Evolutionary conservation across 2,113 vertebrate species (phyloP).

Genomic region (Scomber scombrus): DNA sequence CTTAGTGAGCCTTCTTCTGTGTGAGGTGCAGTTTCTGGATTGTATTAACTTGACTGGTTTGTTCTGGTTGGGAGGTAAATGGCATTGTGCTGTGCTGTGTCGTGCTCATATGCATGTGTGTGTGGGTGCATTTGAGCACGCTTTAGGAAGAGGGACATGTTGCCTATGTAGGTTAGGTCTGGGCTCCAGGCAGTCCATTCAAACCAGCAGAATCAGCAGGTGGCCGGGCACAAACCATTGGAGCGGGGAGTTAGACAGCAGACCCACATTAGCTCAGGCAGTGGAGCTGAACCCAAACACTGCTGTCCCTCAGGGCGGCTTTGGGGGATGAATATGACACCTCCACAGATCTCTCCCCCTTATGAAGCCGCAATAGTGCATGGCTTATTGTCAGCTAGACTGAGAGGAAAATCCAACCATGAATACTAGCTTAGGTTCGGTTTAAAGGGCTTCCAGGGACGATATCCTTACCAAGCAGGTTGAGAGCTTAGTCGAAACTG

Average conservation of each 20-base stretch:
- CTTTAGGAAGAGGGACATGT: conserved; percentile 57
- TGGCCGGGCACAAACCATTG: conserved; percentile 63
- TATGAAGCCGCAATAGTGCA: conserved; percentile 31
- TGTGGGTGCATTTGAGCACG: conserved; percentile 42
- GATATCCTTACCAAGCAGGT: conserved; percentile 60
- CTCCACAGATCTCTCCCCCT: conserved; percentile 53
- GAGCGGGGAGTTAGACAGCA: conserved; percentile 66
- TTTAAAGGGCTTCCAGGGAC: conserved; percentile 65
- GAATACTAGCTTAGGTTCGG: conserved; percentile 59
- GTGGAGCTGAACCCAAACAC: conserved; percentile 75
- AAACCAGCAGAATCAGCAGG: conserved; percentile 78
- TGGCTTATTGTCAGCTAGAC: conserved; percentile 65
- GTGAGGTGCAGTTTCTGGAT: conserved; percentile 78
- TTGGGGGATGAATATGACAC: conserved; percentile 65
- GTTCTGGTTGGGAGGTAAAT: conserved; percentile 69
- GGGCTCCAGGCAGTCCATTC: conserved; percentile 69
- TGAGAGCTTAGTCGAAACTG: conserved; percentile 36
- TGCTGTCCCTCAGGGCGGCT: conserved; percentile 54
- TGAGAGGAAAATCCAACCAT: conserved; percentile 70
- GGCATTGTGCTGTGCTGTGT: conserved; percentile 31
- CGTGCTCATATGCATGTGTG: conserved; percentile 23
- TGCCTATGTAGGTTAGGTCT: conserved; percentile 79
- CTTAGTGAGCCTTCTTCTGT: conserved; percentile 76
- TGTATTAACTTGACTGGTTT: conserved; percentile 65
- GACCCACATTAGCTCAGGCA: conserved; percentile 78